Evolutionary conservation across 2,113 vertebrate genomes (phyloP).

Genomic region (Furnarius figulus): DNA sequence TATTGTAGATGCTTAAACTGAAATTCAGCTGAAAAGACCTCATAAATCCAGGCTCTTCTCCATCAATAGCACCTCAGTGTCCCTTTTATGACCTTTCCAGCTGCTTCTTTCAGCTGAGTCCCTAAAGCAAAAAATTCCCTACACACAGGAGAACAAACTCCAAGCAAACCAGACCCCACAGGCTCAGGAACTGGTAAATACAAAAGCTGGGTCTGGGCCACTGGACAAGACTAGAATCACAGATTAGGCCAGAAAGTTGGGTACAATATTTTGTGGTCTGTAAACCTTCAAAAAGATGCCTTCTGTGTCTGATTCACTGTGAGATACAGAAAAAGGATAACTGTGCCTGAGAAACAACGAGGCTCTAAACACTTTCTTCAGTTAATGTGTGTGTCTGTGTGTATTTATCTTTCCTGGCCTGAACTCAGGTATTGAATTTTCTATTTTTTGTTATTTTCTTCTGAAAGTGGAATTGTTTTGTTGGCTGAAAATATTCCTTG

Average conservation of each 20-base stretch:
- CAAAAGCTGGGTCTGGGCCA: not conserved
- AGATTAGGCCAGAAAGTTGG: not conserved
- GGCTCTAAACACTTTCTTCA: not conserved
- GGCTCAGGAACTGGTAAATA: not conserved
- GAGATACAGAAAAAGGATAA: not conserved
- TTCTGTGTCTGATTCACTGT: not conserved
- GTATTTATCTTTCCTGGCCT: not conserved
- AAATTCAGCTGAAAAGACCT: not conserved
- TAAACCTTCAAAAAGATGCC: not conserved
- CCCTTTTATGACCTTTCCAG: not conserved
- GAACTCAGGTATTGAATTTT: not conserved
- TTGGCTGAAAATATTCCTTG: not conserved
- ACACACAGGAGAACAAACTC: not conserved
- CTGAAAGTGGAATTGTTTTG: not conserved
- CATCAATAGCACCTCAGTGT: not conserved
- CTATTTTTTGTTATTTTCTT: not conserved
- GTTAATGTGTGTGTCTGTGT: not conserved
- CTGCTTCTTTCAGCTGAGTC: not conserved
- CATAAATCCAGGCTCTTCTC: not conserved
- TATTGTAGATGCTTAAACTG: not conserved
- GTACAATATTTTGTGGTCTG: not conserved
- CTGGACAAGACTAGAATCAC: not conserved
- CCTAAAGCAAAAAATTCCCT: not conserved
- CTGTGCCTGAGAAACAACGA: not conserved
- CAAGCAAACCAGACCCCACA: not conserved